Percentiles rank a stretch among this genome's conserved stretches.
Evolutionary conservation across 2,888 invertebrate genomes (phyloP).

Genomic region (Helicoverpa assulta): DNA sequence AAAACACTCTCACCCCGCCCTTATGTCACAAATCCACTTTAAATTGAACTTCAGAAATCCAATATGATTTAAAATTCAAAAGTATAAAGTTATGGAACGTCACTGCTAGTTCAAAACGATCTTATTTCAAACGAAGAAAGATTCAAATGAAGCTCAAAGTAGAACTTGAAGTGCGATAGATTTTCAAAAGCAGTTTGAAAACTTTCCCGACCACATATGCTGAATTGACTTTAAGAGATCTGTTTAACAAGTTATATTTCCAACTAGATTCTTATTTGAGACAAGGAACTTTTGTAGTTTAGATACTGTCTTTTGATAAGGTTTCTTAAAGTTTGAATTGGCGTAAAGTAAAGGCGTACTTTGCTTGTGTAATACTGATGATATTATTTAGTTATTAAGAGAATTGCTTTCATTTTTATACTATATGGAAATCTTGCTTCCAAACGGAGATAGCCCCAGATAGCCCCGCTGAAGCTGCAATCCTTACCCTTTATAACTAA

Average conservation of each 20-base stretch:
- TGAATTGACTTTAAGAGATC: slow-evolving; percentile 60
- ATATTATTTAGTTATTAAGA: neutral
- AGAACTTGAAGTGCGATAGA: slow-evolving; percentile 55
- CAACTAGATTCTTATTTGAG: slow-evolving; percentile 24
- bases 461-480: too few species aligned
- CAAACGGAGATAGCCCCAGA: too few species aligned
- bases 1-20: neutral
- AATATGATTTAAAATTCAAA: slow-evolving; percentile 47
- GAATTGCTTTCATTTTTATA: too few species aligned
- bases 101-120: slow-evolving; percentile 56
- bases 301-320: slow-evolving; percentile 26
- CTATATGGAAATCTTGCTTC: too few species aligned
- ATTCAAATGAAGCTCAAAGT: slow-evolving; percentile 58
- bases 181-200: slow-evolving; percentile 65
- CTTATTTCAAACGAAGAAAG: slow-evolving; percentile 53
- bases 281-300: slow-evolving; percentile 33
- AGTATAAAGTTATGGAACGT: slow-evolving; percentile 47
- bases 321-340: slow-evolving; percentile 9
- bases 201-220: slow-evolving; percentile 63
- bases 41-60: slow-evolving; percentile 35
- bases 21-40: slow-evolving; percentile 20
- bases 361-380: neutral
- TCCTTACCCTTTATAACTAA: too few species aligned
- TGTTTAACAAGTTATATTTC: slow-evolving; percentile 53
- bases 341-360: neutral